Percentiles rank a stretch among this genome's conserved stretches.
These are phyloP conservation scores for Phoronis australis DNA, from an alignment of 2,888 invertebrate species.

Conservation along the genomic window DNA sequence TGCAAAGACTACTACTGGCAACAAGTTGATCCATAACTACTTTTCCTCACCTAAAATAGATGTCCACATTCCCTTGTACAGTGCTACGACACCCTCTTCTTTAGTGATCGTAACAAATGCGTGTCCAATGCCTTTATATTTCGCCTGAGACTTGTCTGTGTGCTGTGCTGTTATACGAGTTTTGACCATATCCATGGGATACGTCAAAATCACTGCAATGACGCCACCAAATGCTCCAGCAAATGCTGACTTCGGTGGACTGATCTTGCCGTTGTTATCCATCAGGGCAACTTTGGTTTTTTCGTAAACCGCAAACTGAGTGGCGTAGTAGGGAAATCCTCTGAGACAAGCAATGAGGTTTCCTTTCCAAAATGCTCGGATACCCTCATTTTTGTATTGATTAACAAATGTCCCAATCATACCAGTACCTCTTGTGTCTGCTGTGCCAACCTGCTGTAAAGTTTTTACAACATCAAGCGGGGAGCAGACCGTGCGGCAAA, in stretches of 20 bases:
- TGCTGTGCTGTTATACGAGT: background rate
- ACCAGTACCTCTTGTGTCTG: too few relatives aligned
- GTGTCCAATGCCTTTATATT: background rate
- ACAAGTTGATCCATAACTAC: too few relatives aligned
- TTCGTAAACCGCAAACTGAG: background rate
- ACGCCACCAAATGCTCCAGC: background rate
- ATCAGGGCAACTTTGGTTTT: background rate
- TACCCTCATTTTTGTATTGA: background rate
- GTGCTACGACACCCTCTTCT: background rate
- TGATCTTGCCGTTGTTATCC: background rate
- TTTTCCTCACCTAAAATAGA: too few relatives aligned
- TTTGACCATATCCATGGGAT: background rate
- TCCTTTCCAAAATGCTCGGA: background rate
- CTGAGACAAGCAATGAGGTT: background rate
- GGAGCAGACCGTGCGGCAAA: too few relatives aligned
- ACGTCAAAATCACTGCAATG: background rate
- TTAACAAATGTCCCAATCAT: too few relatives aligned
- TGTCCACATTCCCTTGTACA: too few relatives aligned
- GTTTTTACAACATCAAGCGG: too few relatives aligned
- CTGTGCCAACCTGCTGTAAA: too few relatives aligned
- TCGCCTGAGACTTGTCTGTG: background rate
- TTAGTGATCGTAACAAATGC: background rate
- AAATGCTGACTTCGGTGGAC: background rate
- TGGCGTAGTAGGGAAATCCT: background rate
- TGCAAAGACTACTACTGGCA: too few relatives aligned